These are phyloP conservation scores for Neuroscelio doddi DNA, from an alignment of 2,888 invertebrate species.

Conservation along the genomic window DNA sequence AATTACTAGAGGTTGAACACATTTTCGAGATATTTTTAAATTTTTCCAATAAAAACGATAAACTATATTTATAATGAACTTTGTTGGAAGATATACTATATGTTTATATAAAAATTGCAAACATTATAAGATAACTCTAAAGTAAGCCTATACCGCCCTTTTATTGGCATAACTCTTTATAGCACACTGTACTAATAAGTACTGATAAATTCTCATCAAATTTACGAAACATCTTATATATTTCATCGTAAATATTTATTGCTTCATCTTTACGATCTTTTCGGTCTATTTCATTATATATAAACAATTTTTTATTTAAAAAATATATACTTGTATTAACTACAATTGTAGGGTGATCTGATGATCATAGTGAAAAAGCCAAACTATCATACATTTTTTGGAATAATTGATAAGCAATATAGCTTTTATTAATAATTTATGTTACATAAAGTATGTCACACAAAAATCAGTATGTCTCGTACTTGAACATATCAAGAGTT, in stretches of 20 bases:
- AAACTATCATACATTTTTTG: no score
- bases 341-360: no score
- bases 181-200: neutral
- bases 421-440: no score
- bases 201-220: neutral
- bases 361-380: no score
- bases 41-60: neutral
- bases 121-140: constrained; percentile 5
- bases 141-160: constrained; percentile 8
- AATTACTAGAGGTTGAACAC: no score
- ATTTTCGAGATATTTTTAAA: neutral
- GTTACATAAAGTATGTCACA: no score
- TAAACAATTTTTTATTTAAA: no score
- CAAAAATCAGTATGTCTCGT: no score
- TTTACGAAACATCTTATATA: neutral
- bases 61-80: neutral
- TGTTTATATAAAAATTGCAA: constrained; percentile 7
- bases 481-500: no score
- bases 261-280: neutral
- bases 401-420: no score
- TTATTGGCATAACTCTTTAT: constrained; percentile 12
- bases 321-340: no score
- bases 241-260: constrained; percentile 14
- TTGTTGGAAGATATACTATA: neutral
- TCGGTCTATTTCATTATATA: no score